Conservation (phyloP, 2,797 vertebrate species). For the Gallinago stenura region DNA sequence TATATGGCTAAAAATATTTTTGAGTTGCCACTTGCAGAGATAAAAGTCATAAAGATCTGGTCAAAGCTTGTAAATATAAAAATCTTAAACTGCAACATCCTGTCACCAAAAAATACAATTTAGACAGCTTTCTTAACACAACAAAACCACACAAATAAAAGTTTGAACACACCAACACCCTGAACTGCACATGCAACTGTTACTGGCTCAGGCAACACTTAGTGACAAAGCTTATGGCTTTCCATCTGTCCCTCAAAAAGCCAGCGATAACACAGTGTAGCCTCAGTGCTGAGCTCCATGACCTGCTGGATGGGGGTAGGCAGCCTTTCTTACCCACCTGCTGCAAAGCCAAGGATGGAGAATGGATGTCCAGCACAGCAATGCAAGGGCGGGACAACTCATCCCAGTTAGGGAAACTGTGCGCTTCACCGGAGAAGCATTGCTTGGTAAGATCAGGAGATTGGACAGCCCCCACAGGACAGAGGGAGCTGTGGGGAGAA, state of each 20-base stretch:
- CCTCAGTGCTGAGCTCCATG: not conserved
- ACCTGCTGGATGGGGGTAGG: not conserved
- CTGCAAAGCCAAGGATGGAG: not conserved
- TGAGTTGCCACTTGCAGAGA: not conserved
- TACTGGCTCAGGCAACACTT: conserved; percentile 51
- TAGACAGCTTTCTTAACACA: not conserved
- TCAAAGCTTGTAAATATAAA: not conserved
- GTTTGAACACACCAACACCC: conserved; percentile 27
- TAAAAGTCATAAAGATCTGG: not conserved
- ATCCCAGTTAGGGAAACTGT: not conserved
- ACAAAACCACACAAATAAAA: conserved; percentile 48
- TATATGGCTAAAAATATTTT: not conserved
- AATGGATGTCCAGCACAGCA: not conserved
- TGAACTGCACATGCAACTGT: conserved; percentile 55
- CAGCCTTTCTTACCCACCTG: not conserved
- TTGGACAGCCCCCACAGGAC: fast-evolving
- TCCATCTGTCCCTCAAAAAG: conserved; percentile 28
- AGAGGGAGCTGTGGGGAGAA: not conserved
- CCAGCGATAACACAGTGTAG: not conserved
- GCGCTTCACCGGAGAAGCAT: not conserved
- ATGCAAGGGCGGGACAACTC: not conserved
- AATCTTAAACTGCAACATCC: not conserved
- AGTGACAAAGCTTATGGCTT: conserved; percentile 60
- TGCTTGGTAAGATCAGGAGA: not conserved
- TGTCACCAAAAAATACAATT: not conserved